Evolutionary conservation across 2,797 vertebrate genomes (phyloP), one percentile per base, ranked within the genome.

Genomic region (Coregonus ussuriensis): DNA sequence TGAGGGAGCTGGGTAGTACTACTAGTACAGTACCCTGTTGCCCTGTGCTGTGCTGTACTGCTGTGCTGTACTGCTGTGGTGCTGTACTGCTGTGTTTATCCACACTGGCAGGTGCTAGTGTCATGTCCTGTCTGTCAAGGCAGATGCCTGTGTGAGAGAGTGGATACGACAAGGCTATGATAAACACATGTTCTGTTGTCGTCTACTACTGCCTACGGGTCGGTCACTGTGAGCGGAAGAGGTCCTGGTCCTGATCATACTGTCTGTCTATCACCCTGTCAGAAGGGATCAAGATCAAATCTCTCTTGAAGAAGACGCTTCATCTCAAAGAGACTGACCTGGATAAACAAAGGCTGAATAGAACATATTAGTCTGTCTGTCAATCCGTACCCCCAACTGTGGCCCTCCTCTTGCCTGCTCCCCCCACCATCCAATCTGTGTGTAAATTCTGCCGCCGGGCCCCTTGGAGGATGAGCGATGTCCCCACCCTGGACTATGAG

Each of bases 401-500:
- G 15, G 15, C 52, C 41, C 11, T 1, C 47, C 13, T 51, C 1
- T 47, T 25, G 1, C 79, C 70, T 6, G 1, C 79, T 79, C 86
- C 88, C 69, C 87, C 92, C 74, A 90, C 85, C 75, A 81, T 93
- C 89, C 93, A 93, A 85, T 91, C 93, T 63, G 91, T 91, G 89
- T 95, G 93, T 82, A 91, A 91, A 84, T 93, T 91, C 81, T 93
- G 94, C 85, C 89, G 89, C 29, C 87, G 90, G 87, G 89, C 86
- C 79, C 88, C 90, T 79, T 94, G 94, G 94, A 94, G 92, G 92
- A 99, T 99, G 97, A 97, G 95, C 85, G 93, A 97, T 95, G 94
- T 93, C 76, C 95, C 97, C 85, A 97, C 97, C 0, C 89, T 96
- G 85, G 96, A 97, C 91, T 97, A 96, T 72, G 95, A 96, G 91